Evolutionary conservation across 2,113 vertebrate species (phyloP).

Genomic region (Gopherus flavomarginatus): DNA sequence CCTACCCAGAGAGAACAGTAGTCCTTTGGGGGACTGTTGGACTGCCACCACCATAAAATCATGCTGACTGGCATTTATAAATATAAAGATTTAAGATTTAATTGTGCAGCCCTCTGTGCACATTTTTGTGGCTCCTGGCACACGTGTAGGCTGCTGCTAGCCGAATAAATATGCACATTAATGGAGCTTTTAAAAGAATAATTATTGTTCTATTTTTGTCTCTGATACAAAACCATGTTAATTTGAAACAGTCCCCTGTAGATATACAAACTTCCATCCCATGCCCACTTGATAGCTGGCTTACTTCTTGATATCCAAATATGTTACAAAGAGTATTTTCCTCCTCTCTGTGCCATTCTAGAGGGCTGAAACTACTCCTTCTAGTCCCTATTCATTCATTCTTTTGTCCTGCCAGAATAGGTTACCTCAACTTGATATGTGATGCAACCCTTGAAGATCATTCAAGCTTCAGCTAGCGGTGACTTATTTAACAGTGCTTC

Average conservation of each 20-base stretch:
- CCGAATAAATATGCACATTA: not conserved
- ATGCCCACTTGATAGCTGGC: no score
- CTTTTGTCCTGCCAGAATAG: not conserved
- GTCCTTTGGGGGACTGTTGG: no score
- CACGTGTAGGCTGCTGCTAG: not conserved
- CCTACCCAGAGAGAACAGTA: no score
- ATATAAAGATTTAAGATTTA: not conserved
- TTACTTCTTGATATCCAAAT: not conserved
- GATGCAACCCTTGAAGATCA: not conserved
- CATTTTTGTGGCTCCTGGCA: not conserved
- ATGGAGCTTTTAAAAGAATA: not conserved
- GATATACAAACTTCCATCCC: no score
- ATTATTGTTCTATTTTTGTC: no score
- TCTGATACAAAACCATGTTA: no score
- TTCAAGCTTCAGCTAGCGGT: not conserved
- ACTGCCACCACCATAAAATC: not conserved
- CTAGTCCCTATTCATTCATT: not conserved
- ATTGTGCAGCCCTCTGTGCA: slow-evolving; percentile 5
- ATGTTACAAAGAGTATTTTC: not conserved
- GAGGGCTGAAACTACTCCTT: not conserved
- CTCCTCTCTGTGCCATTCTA: not conserved
- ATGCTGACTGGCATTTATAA: not conserved
- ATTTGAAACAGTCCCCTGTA: no score
- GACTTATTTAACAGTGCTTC: not conserved
- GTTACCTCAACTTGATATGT: not conserved